Evolutionary conservation across 2,888 invertebrate species (phyloP), one percentile per base, ranked within the genome.

Genomic region (Phorcus lineatus): DNA sequence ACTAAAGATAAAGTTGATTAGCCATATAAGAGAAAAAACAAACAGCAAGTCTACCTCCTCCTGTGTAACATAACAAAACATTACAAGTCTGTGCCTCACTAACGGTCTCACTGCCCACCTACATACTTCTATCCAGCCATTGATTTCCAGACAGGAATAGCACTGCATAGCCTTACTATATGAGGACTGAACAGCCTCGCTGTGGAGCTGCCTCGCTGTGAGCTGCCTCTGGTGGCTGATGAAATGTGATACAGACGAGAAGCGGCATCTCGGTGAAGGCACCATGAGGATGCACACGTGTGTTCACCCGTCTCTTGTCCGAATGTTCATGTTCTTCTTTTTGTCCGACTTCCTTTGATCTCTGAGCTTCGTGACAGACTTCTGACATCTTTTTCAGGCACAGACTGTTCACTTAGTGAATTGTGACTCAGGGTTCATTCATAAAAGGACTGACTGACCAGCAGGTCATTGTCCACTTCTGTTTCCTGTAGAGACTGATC

Each of bases 261-360:
- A 62, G 62, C 24, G 62, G 28, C 62, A 62, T 24, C 62, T 62
- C 6, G 62, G 62, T 62, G 62, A 28, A 28, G 24, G 28, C 62
- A 62, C 28, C 62, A 62, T 62, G 62, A 62, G 62, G 28, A 62
- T 62, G 62, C 62, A 62, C 62, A 62, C 62, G 62, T 62, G 62
- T 62, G 62, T 62, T 24, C 62, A 62, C 62, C 62, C 62, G 62
- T 62, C 62, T 17, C 62, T 62, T 62, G 62, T 62, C 28, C 62
- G 62, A 62, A 62, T 62, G 62, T 62, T 62, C 62, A 62, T 62
- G 62, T 62, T 62, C 28, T 62, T 62, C 62, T 62, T 62, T 11
- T n/a, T 62, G 62, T 62, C 62, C 1, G 62, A 62, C 24, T 62
- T 62, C 28, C 62, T 62, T 24, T 62, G 62, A 62, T 62, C 62